Evolutionary conservation across 2,113 vertebrate species (phyloP).

Genomic region (Oncorhynchus nerka): DNA sequence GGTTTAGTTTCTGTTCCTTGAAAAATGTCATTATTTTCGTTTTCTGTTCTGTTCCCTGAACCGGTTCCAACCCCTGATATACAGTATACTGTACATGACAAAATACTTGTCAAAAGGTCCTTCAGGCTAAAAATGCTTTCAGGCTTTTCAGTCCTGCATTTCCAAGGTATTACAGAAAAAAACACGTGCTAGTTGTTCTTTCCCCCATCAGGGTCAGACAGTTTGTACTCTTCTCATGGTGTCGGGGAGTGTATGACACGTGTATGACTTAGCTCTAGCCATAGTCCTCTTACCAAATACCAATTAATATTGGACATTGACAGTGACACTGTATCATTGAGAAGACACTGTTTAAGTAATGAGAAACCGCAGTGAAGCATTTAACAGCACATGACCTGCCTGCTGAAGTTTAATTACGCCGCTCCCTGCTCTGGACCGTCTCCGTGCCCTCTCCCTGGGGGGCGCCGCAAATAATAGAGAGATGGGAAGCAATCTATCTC

Average conservation of each 20-base stretch:
- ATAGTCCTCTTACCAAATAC: constrained; percentile 59
- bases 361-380: constrained; percentile 63
- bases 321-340: constrained; percentile 64
- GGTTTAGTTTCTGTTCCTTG: no score
- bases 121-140: no score
- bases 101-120: no score
- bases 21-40: no score
- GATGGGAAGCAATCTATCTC: constrained; percentile 67
- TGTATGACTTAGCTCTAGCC: constrained; percentile 32
- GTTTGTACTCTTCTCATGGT: background rate
- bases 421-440: constrained; percentile 52
- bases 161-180: background rate
- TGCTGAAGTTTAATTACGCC: constrained; percentile 72
- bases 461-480: constrained; percentile 61
- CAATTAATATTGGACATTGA: constrained; percentile 57
- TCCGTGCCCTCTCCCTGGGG: constrained; percentile 59
- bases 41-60: no score
- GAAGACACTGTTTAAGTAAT: constrained; percentile 63
- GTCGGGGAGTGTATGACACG: constrained; percentile 48
- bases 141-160: background rate
- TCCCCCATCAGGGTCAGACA: background rate
- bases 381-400: constrained; percentile 67
- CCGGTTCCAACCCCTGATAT: no score
- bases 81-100: no score
- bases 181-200: background rate